These are phyloP conservation scores for Eurystomus glaucurus DNA, from an alignment of 2,797 vertebrate genomes.

Conservation along the genomic window DNA sequence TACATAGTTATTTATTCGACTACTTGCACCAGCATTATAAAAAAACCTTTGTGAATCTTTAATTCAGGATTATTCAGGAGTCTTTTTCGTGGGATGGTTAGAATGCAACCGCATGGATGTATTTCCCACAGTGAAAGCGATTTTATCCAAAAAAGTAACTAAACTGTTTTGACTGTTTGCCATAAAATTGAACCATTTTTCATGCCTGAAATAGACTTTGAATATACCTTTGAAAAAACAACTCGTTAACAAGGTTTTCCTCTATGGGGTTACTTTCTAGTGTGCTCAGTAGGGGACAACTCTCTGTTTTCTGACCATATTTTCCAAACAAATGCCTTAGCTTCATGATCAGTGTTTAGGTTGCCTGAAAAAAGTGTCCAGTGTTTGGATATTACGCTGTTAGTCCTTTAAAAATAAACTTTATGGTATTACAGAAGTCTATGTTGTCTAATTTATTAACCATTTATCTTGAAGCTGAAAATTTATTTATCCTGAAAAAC, in stretches of 20 bases:
- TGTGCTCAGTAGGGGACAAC: neutral
- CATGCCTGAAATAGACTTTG: neutral
- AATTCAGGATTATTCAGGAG: neutral
- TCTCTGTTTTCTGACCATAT: neutral
- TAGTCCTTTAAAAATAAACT: neutral
- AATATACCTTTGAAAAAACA: neutral
- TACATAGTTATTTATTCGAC: accelerated
- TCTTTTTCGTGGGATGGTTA: neutral
- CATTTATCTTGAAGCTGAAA: neutral
- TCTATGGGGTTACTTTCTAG: neutral
- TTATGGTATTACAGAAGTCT: neutral
- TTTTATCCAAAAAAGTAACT: neutral
- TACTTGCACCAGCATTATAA: neutral
- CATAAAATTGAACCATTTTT: neutral
- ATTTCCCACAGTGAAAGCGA: neutral
- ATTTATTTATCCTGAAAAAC: neutral
- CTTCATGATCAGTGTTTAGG: neutral
- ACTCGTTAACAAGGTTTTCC: neutral
- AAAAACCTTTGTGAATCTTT: neutral
- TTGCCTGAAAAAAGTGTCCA: neutral
- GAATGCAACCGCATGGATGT: neutral
- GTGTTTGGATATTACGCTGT: neutral
- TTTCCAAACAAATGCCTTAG: neutral
- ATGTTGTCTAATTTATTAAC: neutral
- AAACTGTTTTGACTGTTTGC: neutral